Conservation (phyloP, 1,140 invertebrate species). For the Danaus plexippus region DNA sequence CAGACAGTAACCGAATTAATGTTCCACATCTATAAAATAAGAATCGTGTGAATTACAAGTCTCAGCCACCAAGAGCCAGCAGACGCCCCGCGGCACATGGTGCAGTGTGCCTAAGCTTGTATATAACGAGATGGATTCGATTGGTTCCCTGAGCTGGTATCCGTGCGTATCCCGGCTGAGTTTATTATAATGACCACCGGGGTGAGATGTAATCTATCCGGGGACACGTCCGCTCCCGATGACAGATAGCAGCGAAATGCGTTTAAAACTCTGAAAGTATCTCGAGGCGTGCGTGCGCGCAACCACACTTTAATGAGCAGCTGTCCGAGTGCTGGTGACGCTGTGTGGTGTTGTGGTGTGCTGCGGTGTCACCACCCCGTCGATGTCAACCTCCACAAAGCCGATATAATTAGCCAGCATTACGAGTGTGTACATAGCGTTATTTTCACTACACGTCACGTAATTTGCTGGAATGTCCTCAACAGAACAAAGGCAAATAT, state of each 20-base stretch:
- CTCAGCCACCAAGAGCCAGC: too few relatives aligned
- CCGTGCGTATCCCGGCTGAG: constrained; percentile 41
- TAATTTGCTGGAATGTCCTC: constrained; percentile 7
- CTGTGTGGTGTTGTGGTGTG: constrained; percentile 47
- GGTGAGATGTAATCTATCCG: constrained; percentile 51
- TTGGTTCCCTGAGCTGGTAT: constrained; percentile 18
- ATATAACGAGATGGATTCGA: too few relatives aligned
- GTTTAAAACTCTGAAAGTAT: constrained; percentile 41
- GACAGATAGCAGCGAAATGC: constrained; percentile 59
- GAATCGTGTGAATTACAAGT: too few relatives aligned
- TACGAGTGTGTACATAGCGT: neutral
- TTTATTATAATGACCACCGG: constrained; percentile 61
- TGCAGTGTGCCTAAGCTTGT: too few relatives aligned
- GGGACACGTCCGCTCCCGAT: constrained; percentile 50
- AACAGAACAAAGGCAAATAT: too few relatives aligned
- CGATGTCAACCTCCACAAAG: neutral
- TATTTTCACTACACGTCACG: neutral
- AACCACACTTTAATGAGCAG: constrained; percentile 51
- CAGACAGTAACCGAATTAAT: too few relatives aligned
- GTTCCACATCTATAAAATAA: too few relatives aligned
- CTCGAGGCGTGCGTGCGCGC: constrained; percentile 39
- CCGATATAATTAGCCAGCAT: constrained; percentile 42
- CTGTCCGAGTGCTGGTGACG: constrained; percentile 44
- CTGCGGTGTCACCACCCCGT: constrained; percentile 16
- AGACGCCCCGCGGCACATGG: too few relatives aligned